phyloP scores from a whole-genome alignment of 2,113 vertebrate genomes.

The Ahaetulla prasina region DNA sequence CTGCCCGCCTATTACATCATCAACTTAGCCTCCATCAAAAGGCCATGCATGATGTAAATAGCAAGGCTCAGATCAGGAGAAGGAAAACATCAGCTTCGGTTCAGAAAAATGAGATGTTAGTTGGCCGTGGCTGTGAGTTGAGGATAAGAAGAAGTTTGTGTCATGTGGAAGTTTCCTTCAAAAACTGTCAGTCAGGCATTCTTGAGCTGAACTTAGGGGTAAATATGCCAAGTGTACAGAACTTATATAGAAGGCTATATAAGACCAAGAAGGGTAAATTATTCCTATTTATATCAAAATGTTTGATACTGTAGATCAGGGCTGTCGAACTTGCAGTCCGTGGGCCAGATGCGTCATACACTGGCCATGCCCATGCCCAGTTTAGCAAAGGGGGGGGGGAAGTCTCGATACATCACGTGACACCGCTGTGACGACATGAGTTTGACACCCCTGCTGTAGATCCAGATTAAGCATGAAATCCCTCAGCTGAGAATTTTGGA shows the following conservation, averaged over 20 bases:
- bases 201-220: neutral
- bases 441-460: neutral
- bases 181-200: neutral
- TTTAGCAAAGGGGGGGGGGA: no score
- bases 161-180: neutral
- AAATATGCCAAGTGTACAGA: neutral
- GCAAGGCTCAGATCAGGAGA: neutral
- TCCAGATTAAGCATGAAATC: neutral
- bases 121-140: neutral
- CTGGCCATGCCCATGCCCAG: no score
- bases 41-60: neutral
- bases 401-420: no score
- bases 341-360: no score
- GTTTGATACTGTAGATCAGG: neutral
- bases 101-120: neutral
- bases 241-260: neutral
- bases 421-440: no score
- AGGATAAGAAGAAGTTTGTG: neutral
- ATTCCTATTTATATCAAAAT: neutral
- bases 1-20: neutral
- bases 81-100: neutral
- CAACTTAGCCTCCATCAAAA: neutral
- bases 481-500: neutral
- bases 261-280: neutral
- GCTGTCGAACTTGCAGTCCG: no score